A percentile compares a stretch with the other conserved stretches of the same genome.
Conservation (phyloP, 2,113 vertebrate genomes). For the Dicrurus megarhynchus region DNA sequence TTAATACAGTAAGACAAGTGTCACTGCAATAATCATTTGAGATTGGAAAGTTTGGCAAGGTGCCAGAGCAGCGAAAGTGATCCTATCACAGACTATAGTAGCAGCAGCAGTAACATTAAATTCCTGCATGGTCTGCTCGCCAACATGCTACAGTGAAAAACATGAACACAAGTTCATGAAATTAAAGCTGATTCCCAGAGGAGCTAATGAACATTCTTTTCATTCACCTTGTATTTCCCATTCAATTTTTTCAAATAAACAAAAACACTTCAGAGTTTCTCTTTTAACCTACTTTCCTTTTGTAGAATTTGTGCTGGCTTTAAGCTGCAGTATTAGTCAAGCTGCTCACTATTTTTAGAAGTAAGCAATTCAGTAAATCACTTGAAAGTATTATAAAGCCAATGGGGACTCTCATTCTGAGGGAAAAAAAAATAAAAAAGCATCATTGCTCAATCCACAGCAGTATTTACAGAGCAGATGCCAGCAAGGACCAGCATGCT, state of each 20-base stretch:
- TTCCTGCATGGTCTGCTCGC: not conserved
- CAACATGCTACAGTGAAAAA: not conserved
- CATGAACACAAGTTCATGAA: not conserved
- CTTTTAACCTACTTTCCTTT: not conserved
- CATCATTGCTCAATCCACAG: not conserved
- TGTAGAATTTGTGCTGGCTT: not conserved
- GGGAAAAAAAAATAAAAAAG: not conserved
- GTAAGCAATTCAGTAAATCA: not conserved
- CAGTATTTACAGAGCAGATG: not conserved
- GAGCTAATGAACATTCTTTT: not conserved
- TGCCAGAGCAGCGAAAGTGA: not conserved
- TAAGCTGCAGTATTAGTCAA: not conserved
- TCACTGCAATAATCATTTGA: not conserved
- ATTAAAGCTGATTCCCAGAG: not conserved
- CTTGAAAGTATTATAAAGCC: constrained; percentile 2
- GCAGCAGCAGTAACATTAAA: not conserved
- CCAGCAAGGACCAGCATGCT: not conserved
- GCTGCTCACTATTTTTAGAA: constrained; percentile 17
- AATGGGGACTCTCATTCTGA: not conserved
- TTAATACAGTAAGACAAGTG: constrained; percentile 42
- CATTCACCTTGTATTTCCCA: not conserved
- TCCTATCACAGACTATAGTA: not conserved
- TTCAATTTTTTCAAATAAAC: not conserved
- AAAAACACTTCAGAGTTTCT: not conserved
- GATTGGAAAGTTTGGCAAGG: not conserved